phyloP scores from a whole-genome alignment of 2,888 invertebrate genomes.

The Cactoblastis cactorum region DNA sequence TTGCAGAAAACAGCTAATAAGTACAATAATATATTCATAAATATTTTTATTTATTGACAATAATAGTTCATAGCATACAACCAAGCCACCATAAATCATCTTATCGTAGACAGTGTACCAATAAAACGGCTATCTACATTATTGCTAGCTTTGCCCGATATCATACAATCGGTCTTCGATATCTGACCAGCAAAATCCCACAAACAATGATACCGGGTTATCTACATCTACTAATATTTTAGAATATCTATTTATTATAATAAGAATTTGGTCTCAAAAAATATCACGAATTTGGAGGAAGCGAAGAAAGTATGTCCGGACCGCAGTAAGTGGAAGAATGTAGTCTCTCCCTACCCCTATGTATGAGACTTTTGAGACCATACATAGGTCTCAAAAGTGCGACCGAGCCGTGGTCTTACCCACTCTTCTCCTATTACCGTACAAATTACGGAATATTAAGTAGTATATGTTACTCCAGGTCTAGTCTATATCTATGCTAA shows the following conservation, averaged over 20 bases:
- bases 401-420: too few species aligned
- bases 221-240: constrained; percentile 16
- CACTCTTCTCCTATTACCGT: too few species aligned
- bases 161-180: constrained; percentile 32
- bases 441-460: too few species aligned
- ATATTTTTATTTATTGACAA: neutral
- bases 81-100: neutral
- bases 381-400: too few species aligned
- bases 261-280: neutral
- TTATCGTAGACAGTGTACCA: neutral
- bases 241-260: constrained; percentile 10
- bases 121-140: neutral
- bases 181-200: constrained; percentile 28
- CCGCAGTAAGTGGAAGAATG: too few species aligned
- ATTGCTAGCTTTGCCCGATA: constrained; percentile 19
- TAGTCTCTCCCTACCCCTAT: too few species aligned
- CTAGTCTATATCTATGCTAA: too few species aligned
- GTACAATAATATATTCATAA: too few species aligned
- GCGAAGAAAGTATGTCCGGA: too few species aligned
- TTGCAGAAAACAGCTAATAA: too few species aligned
- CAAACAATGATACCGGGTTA: constrained; percentile 21
- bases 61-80: neutral
- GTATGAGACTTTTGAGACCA: too few species aligned
- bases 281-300: neutral
- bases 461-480: too few species aligned